phyloP scores from a whole-genome alignment of 1,140 invertebrate genomes.

The Psilanteris sp. region DNA sequence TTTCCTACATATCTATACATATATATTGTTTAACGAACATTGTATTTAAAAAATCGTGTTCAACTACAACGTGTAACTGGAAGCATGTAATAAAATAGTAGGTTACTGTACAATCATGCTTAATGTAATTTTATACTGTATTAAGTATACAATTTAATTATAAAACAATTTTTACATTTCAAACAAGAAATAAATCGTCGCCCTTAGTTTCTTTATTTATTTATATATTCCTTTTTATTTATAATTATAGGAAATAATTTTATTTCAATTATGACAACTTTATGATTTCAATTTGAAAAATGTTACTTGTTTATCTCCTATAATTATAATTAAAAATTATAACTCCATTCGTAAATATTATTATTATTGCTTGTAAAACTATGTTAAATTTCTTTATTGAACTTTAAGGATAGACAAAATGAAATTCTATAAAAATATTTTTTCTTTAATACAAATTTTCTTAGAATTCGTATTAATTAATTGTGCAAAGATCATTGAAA shows the following conservation, averaged over 20 bases:
- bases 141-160: slow-evolving; percentile 27
- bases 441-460: slow-evolving; percentile 1
- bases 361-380: slow-evolving; percentile 4
- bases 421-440: slow-evolving; percentile 7
- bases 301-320: neutral
- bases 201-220: too few relatives aligned
- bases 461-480: neutral
- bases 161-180: slow-evolving; percentile 6
- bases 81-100: slow-evolving; percentile 48
- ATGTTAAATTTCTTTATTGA: neutral
- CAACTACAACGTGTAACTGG: slow-evolving; percentile 45
- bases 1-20: too few relatives aligned
- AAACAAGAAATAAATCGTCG: neutral
- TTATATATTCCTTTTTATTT: neutral
- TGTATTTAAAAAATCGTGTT: slow-evolving; percentile 41
- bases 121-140: slow-evolving; percentile 9
- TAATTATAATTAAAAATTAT: slow-evolving; percentile 2
- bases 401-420: neutral
- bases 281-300: too few relatives aligned
- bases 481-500: slow-evolving; percentile 6
- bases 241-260: slow-evolving; percentile 1
- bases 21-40: slow-evolving; percentile 45
- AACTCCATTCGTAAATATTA: too few relatives aligned
- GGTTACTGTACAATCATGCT: slow-evolving; percentile 25
- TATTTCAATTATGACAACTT: too few relatives aligned